Conservation (phyloP, 2,113 vertebrate genomes). For the Microcebus tavaratra region DNA sequence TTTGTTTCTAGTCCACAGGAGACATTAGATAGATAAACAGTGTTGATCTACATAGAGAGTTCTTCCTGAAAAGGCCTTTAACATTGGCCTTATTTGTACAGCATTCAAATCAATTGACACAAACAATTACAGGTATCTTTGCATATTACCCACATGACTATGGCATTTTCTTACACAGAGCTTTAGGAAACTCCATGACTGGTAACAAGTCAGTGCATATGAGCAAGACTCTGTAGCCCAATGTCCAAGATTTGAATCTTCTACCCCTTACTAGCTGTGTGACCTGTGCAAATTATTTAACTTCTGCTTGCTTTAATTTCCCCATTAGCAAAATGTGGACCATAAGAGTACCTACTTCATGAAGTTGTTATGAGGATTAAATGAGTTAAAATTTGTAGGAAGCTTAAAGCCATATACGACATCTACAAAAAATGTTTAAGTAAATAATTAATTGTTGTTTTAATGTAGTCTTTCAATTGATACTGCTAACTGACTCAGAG, state of each 20-base stretch:
- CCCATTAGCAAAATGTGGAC: neutral
- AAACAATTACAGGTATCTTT: neutral
- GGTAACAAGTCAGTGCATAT: neutral
- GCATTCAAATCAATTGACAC: neutral
- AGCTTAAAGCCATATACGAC: neutral
- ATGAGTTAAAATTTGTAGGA: neutral
- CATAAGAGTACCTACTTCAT: neutral
- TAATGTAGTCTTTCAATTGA: conserved; percentile 37
- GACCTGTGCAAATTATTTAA: neutral
- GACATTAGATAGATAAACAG: neutral
- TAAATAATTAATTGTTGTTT: neutral
- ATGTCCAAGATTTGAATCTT: neutral
- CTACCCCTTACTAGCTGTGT: neutral
- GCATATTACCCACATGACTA: neutral
- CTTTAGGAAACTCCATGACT: neutral
- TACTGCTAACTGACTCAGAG: neutral
- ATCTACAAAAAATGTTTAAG: neutral
- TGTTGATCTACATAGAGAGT: neutral
- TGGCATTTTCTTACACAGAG: neutral
- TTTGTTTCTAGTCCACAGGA: neutral
- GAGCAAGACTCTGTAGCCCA: neutral
- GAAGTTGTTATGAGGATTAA: neutral
- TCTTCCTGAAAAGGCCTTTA: neutral
- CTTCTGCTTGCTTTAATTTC: neutral
- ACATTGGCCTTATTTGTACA: neutral